Evolutionary conservation across 2,797 vertebrate species (phyloP), one percentile per base, ranked within the genome.

Genomic region (Sitta carolinensis): DNA sequence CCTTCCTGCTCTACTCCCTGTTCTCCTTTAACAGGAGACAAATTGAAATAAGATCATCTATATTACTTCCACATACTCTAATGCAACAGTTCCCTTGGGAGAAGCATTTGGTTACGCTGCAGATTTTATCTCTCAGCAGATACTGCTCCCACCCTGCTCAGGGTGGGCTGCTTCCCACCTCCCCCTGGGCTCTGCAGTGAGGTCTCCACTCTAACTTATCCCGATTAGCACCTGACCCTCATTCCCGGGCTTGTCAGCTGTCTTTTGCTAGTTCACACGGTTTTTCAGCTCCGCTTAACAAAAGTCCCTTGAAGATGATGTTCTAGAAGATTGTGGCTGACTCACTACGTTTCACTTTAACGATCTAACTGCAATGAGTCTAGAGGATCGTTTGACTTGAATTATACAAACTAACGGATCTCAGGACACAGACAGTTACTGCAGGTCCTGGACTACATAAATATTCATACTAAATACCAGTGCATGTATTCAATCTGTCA

Each of bases 341-440:
- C 72, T 85, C 14, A 15, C 52, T 55, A 79, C 25, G 52, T 70
- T 94, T 87, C 85, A 68, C 47, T 91, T 87, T 25, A 87, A 89
- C n/a, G 79, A 94, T 34, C n/a, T 59, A 79, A 16, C 58, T 59
- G 81, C 69, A n/a, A 5, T 27, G 73, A 93, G 19, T 48, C 55
- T 42, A 88, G 48, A 91, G 58, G 50, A 88, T 76, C 0, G 0
- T 36, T 84, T 95, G 62, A 76, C 51, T 93, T 58, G n/a, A 86
- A 95, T 93, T 75, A 90, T 18, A 64, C 51, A 81, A 66, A n/a
- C 52, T 73, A 84, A 90, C 73, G 69, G 43, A 89, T 76, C 73
- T 73, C 51, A 63, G 90, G 30, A 81, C 12, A 64, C 34, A 80
- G 7, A 89, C 52, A 88, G 58, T 68, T 88, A 75, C 51, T 51